These are phyloP conservation scores for Parnassius smintheus DNA, from an alignment of 2,888 invertebrate genomes.

Conservation along the genomic window DNA sequence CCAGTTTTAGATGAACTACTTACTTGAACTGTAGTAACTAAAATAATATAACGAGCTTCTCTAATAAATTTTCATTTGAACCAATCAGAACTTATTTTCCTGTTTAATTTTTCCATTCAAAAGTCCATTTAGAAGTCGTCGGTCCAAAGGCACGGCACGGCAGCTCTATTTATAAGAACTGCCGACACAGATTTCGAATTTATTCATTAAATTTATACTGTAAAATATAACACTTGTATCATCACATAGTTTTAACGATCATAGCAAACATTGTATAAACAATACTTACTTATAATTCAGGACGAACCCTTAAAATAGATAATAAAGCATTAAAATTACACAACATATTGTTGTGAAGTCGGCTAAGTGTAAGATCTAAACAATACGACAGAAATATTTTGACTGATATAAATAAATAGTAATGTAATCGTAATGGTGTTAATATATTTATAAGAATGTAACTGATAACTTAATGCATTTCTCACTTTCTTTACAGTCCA, in stretches of 20 bases:
- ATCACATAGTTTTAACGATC: conserved; percentile 14
- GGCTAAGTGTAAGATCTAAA: conserved; percentile 40
- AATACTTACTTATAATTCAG: conserved; percentile 11
- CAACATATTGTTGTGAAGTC: conserved; percentile 18
- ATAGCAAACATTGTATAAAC: conserved; percentile 23
- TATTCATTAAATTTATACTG: conserved; percentile 9
- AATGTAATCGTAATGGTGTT: conserved; percentile 72
- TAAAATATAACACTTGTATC: conserved; percentile 13
- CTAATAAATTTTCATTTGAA: conserved; percentile 13
- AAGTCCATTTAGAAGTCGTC: conserved; percentile 1
- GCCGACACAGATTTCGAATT: conserved; percentile 23
- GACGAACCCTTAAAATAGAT: conserved; percentile 8
- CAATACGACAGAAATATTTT: conserved; percentile 74
- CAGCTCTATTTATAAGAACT: conserved; percentile 13
- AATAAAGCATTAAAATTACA: conserved; percentile 15
- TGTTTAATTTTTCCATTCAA: conserved; percentile 1
- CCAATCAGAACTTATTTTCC: conserved; percentile 3
- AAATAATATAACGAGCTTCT: conserved; percentile 16
- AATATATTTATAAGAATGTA: conserved; percentile 77
- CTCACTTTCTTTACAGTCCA: conserved; percentile 79
- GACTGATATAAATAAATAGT: conserved; percentile 70
- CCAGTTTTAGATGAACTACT: conserved; percentile 13
- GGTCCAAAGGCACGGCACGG: not conserved
- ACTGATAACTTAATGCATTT: conserved; percentile 78
- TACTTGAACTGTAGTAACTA: conserved; percentile 14